phyloP scores from a whole-genome alignment of 1,140 invertebrate genomes.

The Melipona quadrifasciata region DNA sequence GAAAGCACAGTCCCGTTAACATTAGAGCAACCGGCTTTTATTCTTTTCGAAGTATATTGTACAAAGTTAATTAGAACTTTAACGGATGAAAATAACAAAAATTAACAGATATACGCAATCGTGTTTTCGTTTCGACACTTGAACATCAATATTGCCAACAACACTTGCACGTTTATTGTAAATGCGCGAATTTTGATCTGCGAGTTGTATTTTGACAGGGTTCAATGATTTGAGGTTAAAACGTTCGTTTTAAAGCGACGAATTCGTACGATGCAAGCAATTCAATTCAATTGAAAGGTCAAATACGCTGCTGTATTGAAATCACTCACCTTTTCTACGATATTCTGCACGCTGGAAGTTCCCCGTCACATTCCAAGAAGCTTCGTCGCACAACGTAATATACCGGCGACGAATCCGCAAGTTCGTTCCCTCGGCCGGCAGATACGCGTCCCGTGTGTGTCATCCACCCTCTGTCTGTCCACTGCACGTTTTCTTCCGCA shows the following conservation, averaged over 20 bases:
- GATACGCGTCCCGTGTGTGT: slow-evolving; percentile 8
- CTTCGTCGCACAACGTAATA: slow-evolving; percentile 45
- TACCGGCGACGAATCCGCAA: slow-evolving; percentile 39
- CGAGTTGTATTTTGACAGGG: background rate
- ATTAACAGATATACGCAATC: background rate
- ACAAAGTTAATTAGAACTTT: background rate
- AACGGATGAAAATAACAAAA: background rate
- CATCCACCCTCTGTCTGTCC: slow-evolving; percentile 21
- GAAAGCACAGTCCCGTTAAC: slow-evolving; percentile 13
- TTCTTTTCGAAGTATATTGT: background rate
- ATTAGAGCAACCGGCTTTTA: background rate
- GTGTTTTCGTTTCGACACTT: background rate
- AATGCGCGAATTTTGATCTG: too few relatives aligned
- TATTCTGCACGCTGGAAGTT: slow-evolving; percentile 47
- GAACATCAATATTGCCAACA: background rate
- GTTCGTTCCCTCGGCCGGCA: slow-evolving; percentile 12
- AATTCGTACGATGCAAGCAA: background rate
- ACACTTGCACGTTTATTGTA: background rate
- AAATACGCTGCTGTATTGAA: background rate
- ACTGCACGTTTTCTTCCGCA: slow-evolving; percentile 1
- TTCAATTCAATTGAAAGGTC: background rate
- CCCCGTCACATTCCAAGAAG: slow-evolving; percentile 63
- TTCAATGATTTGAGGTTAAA: background rate
- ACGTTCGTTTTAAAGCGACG: background rate
- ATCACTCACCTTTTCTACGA: slow-evolving; percentile 60